Conservation (phyloP, 2,797 vertebrate genomes). For the Sebastes oblongus region DNA sequence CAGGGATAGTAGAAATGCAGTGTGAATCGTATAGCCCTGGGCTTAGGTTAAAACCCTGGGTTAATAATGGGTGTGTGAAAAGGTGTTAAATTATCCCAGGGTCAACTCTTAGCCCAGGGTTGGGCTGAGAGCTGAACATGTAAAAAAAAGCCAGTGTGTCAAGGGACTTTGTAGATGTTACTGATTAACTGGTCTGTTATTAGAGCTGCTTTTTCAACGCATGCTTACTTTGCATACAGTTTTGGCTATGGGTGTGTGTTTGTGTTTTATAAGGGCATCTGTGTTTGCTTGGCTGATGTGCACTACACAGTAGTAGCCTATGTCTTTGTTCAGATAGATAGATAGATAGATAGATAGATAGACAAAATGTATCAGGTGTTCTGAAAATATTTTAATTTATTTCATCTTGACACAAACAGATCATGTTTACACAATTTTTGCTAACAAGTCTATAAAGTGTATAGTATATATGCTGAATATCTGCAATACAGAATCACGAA, state of each 20-base stretch:
- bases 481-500: slow-evolving; percentile 29
- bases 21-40: neutral
- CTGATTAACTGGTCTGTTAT: slow-evolving; percentile 65
- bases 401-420: slow-evolving; percentile 43
- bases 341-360: neutral
- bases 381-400: slow-evolving; percentile 44
- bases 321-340: slow-evolving; percentile 6
- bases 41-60: neutral
- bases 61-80: neutral
- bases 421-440: slow-evolving; percentile 5
- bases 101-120: neutral
- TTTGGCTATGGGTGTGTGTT: slow-evolving; percentile 8
- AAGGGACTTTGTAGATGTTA: slow-evolving; percentile 45
- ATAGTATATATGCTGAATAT: slow-evolving; percentile 6
- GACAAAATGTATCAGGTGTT: neutral
- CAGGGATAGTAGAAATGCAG: neutral
- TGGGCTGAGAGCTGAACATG: neutral
- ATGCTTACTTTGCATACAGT: slow-evolving; percentile 69
- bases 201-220: slow-evolving; percentile 43
- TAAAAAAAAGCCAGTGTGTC: neutral
- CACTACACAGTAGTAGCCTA: neutral
- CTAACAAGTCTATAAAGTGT: neutral
- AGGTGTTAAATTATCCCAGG: neutral
- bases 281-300: slow-evolving; percentile 9
- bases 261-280: slow-evolving; percentile 20